Evolutionary conservation across 1,140 invertebrate species (phyloP).

Genomic region (Diprion similis): DNA sequence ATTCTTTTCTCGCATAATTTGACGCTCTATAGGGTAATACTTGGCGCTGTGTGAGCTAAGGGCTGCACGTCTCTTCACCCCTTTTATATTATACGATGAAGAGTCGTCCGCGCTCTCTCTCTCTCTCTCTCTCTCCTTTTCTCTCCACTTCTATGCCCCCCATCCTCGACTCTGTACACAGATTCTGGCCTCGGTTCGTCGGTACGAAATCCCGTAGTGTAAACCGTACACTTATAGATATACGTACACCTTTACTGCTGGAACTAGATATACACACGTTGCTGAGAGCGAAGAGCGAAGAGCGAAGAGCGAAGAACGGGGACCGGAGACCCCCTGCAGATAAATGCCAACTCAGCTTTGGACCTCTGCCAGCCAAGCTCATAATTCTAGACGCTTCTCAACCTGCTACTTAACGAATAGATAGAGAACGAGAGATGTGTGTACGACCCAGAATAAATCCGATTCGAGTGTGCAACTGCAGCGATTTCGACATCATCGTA

Average conservation of each 20-base stretch:
- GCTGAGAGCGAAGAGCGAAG: slow-evolving; percentile 40
- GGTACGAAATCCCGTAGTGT: not conserved
- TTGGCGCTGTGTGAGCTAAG: slow-evolving; percentile 8
- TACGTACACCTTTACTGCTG: slow-evolving; percentile 37
- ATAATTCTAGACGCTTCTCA: slow-evolving; percentile 56
- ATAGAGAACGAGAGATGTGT: too few species aligned
- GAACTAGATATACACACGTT: slow-evolving; percentile 23
- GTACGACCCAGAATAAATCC: too few species aligned
- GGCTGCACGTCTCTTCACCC: not conserved
- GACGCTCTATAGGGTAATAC: slow-evolving; percentile 53
- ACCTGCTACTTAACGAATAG: slow-evolving; percentile 36
- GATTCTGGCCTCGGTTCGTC: not conserved
- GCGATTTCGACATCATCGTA: too few species aligned
- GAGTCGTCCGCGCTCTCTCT: too few species aligned
- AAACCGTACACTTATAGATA: slow-evolving; percentile 21
- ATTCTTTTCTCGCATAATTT: slow-evolving; percentile 50
- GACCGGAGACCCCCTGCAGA: slow-evolving; percentile 21
- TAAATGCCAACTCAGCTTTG: slow-evolving; percentile 54
- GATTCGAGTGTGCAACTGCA: too few species aligned
- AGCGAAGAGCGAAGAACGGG: slow-evolving; percentile 28
- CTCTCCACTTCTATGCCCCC: not conserved
- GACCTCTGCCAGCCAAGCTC: slow-evolving; percentile 53
- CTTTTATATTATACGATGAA: too few species aligned
- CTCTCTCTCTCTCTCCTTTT: too few species aligned
- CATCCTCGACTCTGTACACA: not conserved